Evolutionary conservation across 2,797 vertebrate genomes (phyloP).

Genomic region (Pseudomugil tenellus): DNA sequence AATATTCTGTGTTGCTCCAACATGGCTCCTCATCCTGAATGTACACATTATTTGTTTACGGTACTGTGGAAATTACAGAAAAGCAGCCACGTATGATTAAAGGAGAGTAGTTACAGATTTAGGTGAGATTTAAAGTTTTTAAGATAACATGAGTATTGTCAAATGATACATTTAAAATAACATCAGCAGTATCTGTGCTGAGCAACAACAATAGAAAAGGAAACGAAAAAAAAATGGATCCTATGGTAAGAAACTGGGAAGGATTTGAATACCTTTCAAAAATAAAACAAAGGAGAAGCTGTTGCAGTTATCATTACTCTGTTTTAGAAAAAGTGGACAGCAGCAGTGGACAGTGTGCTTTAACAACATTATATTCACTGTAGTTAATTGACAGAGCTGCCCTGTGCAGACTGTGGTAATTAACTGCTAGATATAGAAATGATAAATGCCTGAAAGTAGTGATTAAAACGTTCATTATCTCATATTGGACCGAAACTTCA

Average conservation of each 20-base stretch:
- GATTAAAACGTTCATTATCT: conserved; percentile 30
- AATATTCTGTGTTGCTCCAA: neutral
- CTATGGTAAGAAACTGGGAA: conserved; percentile 2
- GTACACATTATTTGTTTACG: too few species aligned
- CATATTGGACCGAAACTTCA: conserved; percentile 32
- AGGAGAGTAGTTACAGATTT: neutral
- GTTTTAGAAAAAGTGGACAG: conserved; percentile 11
- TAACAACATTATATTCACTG: conserved; percentile 1
- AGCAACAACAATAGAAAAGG: neutral
- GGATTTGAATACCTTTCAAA: conserved; percentile 22
- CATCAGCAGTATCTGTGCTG: conserved; percentile 12
- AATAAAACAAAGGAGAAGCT: conserved; percentile 38
- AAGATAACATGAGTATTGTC: neutral
- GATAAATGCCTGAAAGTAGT: conserved; percentile 32
- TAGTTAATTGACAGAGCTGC: neutral
- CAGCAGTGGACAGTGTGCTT: conserved; percentile 26
- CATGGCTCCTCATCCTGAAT: conserved; percentile 12
- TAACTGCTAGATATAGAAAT: conserved; percentile 21
- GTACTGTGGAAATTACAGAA: too few species aligned
- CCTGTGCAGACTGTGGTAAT: conserved; percentile 13
- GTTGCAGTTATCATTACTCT: conserved; percentile 15
- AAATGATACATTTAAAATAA: conserved; percentile 11
- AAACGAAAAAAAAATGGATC: conserved; percentile 8
- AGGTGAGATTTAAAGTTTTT: neutral
- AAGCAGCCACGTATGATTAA: neutral